phyloP scores from a whole-genome alignment of 2,888 invertebrate genomes.

The Alviniconcha strummeri region DNA sequence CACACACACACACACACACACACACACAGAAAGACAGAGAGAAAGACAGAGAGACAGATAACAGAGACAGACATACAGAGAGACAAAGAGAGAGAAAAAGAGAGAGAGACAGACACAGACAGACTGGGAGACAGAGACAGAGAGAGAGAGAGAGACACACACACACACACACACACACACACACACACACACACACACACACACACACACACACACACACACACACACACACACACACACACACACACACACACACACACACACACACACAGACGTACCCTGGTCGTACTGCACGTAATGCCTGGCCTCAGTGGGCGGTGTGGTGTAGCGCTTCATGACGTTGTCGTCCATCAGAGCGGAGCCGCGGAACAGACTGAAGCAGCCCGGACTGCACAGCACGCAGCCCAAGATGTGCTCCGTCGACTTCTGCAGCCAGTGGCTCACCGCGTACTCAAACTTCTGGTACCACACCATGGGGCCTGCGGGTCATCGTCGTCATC shows the following conservation, averaged over 20 bases:
- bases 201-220: background rate
- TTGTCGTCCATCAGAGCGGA: constrained; percentile 99
- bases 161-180: background rate
- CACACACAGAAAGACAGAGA: too few relatives aligned
- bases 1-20: too few relatives aligned
- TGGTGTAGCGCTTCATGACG: constrained; percentile 96
- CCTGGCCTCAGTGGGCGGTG: constrained; percentile 92
- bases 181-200: background rate
- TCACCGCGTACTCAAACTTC: constrained; percentile 98
- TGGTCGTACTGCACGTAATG: constrained; percentile 99
- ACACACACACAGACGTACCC: constrained; percentile 71
- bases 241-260: constrained; percentile 1
- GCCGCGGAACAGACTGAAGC: constrained; percentile 96
- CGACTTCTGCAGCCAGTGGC: constrained; percentile 99
- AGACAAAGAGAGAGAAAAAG: too few relatives aligned
- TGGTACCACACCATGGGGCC: constrained; percentile 99
- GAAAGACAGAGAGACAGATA: too few relatives aligned
- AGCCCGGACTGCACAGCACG: constrained; percentile 98
- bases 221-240: background rate
- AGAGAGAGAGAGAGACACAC: background rate
- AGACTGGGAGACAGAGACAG: too few relatives aligned
- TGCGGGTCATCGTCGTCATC: constrained; percentile 48
- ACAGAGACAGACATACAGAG: too few relatives aligned
- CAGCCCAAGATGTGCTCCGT: constrained; percentile 99
- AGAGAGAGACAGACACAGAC: too few relatives aligned